A percentile compares a stretch with the other conserved stretches of the same genome.
Conservation (phyloP, 2,888 invertebrate species). For the Perdita meconis region DNA sequence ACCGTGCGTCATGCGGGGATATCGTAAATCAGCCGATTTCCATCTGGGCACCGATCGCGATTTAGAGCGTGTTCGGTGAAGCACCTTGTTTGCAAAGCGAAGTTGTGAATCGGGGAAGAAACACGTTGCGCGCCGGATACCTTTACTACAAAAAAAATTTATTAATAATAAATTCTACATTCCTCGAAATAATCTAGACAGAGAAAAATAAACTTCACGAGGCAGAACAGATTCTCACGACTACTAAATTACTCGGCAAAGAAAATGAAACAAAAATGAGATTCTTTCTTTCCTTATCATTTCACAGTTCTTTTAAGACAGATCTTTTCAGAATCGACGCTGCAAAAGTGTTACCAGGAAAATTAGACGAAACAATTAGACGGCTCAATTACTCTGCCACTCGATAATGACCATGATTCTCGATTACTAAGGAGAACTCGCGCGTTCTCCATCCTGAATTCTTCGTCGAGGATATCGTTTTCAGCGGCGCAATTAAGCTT, state of each 20-base stretch:
- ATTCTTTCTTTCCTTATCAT: too few relatives aligned
- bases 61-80: slow-evolving; percentile 1
- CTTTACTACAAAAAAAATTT: neutral
- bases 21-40: slow-evolving; percentile 32
- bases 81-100: neutral
- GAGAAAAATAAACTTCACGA: neutral
- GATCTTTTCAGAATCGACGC: too few relatives aligned
- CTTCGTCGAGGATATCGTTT: slow-evolving; percentile 30
- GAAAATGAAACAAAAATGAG: neutral
- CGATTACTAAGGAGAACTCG: neutral
- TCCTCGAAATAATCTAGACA: too few relatives aligned
- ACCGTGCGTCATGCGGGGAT: slow-evolving; percentile 10
- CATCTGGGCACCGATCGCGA: slow-evolving; percentile 9
- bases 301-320: too few relatives aligned
- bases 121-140: neutral
- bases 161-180: too few relatives aligned
- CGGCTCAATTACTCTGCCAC: neutral
- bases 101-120: neutral
- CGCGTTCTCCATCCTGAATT: slow-evolving; percentile 26
- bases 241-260: too few relatives aligned
- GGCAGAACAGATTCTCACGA: too few relatives aligned
- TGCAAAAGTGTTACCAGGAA: neutral
- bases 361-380: slow-evolving; percentile 16
- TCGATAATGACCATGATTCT: neutral
- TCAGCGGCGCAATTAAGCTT: slow-evolving; percentile 34